A percentile compares a stretch with the other conserved stretches of the same genome.
Conservation (phyloP, 1,140 invertebrate species). For the Venustaconcha ellipsiformis region DNA sequence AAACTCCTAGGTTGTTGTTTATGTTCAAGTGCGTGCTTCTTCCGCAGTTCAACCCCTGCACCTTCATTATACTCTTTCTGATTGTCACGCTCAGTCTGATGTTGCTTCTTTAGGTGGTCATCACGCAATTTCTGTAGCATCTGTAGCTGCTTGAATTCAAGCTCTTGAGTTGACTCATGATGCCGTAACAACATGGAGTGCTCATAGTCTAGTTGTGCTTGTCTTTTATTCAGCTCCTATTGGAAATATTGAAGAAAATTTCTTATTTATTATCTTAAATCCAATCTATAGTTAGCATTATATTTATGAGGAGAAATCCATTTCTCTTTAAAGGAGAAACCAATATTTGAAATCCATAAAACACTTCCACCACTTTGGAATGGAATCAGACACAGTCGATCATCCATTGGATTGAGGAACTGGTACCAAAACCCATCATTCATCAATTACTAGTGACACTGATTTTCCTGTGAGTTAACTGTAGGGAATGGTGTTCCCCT, state of each 20-base stretch:
- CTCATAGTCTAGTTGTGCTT: conserved; percentile 93
- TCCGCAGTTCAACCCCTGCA: conserved; percentile 91
- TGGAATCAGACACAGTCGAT: no score
- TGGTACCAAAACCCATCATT: no score
- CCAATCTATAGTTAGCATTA: no score
- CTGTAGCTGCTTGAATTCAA: conserved; percentile 90
- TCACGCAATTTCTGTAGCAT: conserved; percentile 92
- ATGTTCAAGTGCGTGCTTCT: conserved; percentile 96
- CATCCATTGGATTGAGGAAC: no score
- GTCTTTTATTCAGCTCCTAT: conserved; percentile 93
- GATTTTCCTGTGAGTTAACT: no score
- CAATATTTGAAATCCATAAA: no score
- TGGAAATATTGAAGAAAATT: conserved; percentile 30
- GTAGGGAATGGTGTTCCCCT: no score
- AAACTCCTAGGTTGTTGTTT: conserved; percentile 99
- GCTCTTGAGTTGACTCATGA: conserved; percentile 96
- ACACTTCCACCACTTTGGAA: no score
- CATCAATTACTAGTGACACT: no score
- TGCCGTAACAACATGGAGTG: conserved; percentile 95
- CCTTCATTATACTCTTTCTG: conserved; percentile 96
- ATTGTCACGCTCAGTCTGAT: conserved; percentile 95
- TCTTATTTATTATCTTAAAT: no score
- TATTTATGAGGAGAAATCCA: no score
- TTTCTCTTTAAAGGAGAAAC: no score
- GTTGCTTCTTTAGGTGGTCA: conserved; percentile 86